phyloP scores from a whole-genome alignment of 1,140 invertebrate species.

The Radopholus similis region DNA sequence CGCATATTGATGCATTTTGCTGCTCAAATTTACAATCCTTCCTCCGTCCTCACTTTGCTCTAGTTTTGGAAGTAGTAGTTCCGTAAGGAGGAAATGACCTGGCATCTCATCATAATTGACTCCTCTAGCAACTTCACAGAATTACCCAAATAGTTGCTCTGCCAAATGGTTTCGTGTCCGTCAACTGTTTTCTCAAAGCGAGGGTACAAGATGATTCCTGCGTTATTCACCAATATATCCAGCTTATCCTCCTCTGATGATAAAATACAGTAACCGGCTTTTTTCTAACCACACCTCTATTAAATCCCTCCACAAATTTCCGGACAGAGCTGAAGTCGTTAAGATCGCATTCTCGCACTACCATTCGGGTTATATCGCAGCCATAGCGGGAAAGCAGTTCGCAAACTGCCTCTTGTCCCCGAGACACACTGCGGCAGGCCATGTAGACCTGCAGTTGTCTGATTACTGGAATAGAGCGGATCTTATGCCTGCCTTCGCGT shows the following conservation, averaged over 20 bases:
- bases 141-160: constrained; percentile 41
- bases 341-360: constrained; percentile 33
- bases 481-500: neutral
- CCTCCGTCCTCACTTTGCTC: constrained; percentile 28
- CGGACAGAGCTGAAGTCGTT: constrained; percentile 27
- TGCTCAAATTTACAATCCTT: constrained; percentile 48
- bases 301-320: constrained; percentile 38
- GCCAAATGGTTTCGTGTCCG: constrained; percentile 45
- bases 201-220: constrained; percentile 47
- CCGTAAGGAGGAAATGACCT: constrained; percentile 48
- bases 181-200: constrained; percentile 37
- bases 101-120: too few species aligned
- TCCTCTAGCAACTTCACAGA: neutral
- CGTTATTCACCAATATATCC: constrained; percentile 46
- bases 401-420: constrained; percentile 18
- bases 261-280: neutral
- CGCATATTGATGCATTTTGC: constrained; percentile 28
- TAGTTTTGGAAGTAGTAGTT: constrained; percentile 43
- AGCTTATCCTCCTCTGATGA: constrained; percentile 42
- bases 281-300: constrained; percentile 18
- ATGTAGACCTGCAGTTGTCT: constrained; percentile 30
- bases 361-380: constrained; percentile 36
- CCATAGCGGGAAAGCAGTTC: constrained; percentile 35
- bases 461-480: neutral
- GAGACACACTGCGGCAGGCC: constrained; percentile 38